Evolutionary conservation across 2,797 vertebrate species (phyloP).

Genomic region (Peromyscus eremicus): DNA sequence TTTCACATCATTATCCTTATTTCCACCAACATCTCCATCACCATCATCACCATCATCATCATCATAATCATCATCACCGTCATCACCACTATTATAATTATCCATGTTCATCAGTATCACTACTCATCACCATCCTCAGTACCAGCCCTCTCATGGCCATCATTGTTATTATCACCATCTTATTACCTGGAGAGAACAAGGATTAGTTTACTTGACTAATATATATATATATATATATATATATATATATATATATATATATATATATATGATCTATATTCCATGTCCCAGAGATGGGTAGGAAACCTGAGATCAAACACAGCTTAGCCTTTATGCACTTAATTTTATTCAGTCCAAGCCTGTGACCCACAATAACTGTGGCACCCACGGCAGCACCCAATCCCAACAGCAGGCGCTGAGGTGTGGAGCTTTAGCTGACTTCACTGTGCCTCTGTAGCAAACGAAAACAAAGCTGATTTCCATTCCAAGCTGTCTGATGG

Average conservation of each 20-base stretch:
- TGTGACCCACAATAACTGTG: neutral
- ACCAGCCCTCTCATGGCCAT: fast-evolving
- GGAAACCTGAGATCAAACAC: neutral
- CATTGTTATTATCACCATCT: neutral
- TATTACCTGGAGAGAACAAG: neutral
- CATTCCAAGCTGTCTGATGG: neutral
- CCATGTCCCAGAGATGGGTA: neutral
- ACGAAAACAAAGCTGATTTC: neutral
- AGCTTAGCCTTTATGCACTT: neutral
- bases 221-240: too few species aligned
- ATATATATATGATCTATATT: too few species aligned
- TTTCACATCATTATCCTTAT: neutral
- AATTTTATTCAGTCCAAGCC: neutral
- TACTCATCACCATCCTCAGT: fast-evolving
- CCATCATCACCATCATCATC: fast-evolving
- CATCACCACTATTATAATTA: neutral
- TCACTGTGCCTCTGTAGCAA: neutral
- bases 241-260: too few species aligned
- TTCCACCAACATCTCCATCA: fast-evolving
- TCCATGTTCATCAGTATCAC: fast-evolving
- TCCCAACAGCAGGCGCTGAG: neutral
- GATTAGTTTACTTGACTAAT: neutral
- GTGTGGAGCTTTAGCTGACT: slow-evolving; percentile 18
- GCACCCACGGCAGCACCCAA: neutral
- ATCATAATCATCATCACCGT: fast-evolving